Base-by-base conservation (phyloP, 2,888 invertebrate genomes). In the Agonopterix heracliana region DNA sequence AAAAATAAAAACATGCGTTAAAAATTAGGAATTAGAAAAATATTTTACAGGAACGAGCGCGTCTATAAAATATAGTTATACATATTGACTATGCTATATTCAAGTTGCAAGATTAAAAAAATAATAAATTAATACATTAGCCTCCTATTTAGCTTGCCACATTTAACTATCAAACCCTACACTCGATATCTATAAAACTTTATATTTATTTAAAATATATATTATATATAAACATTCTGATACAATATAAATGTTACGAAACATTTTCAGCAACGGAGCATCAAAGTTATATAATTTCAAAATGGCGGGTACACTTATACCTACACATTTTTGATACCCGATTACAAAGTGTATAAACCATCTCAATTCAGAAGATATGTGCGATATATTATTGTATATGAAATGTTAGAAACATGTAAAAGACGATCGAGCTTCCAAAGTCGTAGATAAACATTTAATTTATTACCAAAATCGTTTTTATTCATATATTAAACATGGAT, bases 11-110 rank as follows among this genome's bases (percentile, higher is more conserved):
- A 47, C 45, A 44, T 45, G 47, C 52, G 48, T 42, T 48, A 46
- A 59, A 49, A 51, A 44, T 50, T 46, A 51, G 34, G 36, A 52
- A 50, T 46, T 45, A 50, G 45, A 56, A 53, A 45, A 57, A 59
- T 62, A 59, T 63, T 49, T 49, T 51, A 64, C 66, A 57, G 66
- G 63, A 66, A 75, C 78, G 73, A 74, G 72, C 74, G 61, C 66
- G 72, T 71, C 66, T 71, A 61, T 46, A 54, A 38, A 59, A 54
- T 49, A 46, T 41, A 45, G 10, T 44, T 54, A 55, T 26, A 36
- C 41, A 53, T 54, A 54, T 48, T 54, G 50, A 53, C 47, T 56
- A 49, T 50, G 12, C 51, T 56, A 54, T 54, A 54, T 41, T 51
- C 51, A 57, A 57, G 58, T 53, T 60, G 58, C 53, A 11, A 47